Percentiles rank a stretch among this genome's conserved stretches.
These are phyloP conservation scores for Paramuricea clavata DNA, from an alignment of 92 coral and sea anemone species.

Conservation along the genomic window DNA sequence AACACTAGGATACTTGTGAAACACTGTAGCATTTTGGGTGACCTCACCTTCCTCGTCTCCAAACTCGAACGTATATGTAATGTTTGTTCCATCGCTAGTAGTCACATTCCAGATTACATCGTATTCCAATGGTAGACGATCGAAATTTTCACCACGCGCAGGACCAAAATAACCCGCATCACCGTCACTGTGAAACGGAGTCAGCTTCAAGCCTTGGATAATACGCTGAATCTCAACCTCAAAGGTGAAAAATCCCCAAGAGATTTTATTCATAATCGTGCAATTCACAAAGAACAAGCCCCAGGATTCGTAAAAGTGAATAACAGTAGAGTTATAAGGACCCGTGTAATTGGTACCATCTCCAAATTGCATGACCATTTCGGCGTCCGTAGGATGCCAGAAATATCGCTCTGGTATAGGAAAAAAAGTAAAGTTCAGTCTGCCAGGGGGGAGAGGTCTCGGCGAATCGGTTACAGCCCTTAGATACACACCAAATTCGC, in stretches of 20 bases:
- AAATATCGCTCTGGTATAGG: conserved; percentile 57
- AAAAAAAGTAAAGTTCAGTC: conserved; percentile 57
- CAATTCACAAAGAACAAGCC: conserved; percentile 67
- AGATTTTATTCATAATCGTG: conserved; percentile 66
- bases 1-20: conserved; percentile 27
- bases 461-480: conserved; percentile 70
- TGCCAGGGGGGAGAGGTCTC: conserved; percentile 77
- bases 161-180: conserved; percentile 76
- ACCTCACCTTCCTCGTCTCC: conserved; percentile 69
- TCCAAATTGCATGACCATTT: conserved; percentile 73
- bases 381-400: conserved; percentile 83
- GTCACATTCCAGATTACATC: conserved; percentile 63
- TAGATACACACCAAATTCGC: conserved; percentile 67
- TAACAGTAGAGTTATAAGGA: conserved; percentile 50
- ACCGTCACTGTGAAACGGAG: conserved; percentile 72
- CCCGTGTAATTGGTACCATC: conserved; percentile 12
- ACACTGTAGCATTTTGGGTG: conserved; percentile 50
- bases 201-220: conserved; percentile 64
- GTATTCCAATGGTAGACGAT: conserved; percentile 76
- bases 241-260: conserved; percentile 53
- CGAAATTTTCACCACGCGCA: conserved; percentile 67
- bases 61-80: conserved; percentile 68
- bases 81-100: conserved; percentile 76
- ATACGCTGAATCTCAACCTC: conserved; percentile 81
- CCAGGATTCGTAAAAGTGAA: conserved; percentile 50